Base-by-base conservation (phyloP, 2,888 invertebrate genomes). In the Dorcus hopei region DNA sequence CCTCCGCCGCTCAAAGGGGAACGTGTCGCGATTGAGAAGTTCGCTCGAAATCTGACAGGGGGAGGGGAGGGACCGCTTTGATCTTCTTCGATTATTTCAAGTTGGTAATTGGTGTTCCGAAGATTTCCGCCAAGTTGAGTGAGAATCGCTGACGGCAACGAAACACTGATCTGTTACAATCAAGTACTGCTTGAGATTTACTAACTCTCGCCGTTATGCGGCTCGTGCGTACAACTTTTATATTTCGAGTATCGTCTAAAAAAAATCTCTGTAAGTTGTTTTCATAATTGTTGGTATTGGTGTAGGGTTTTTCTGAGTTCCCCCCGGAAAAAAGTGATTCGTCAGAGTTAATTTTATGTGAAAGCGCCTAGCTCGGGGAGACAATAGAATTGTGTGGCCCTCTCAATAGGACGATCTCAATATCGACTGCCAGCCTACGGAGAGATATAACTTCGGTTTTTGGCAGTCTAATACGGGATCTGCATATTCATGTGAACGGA, bases 381-480 rank as follows among this genome's bases (percentile, higher is more conserved):
- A 16, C 11, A 16, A 16, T 11, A 16, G 42, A 23, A 45, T 19
- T 45, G 19, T 45, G 19, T 23, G 45, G 3, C 19, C 16, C 45
- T 9, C 45, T 45, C 45, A 23, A 16, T n/a, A 7, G 23, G 23
- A 45, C 14, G 16, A 45, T 45, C 45, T 45, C 45, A 45, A 19
- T 45, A 45, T 45, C 45, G 45, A 45, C 45, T 45, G 45, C n/a
- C 45, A 19, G 45, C 45, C 45, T 45, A 45, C 45, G 14, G 43
- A 45, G 45, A 45, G 47, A 47, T 45, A 38, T 19, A 74, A 74
- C 73, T 75, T 76, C 71, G 75, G 77, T 76, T 76, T 77, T 76
- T 76, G 74, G 75, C 75, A 73, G 73, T 53, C 74, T 76, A 77
- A 77, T 74, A 68, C 74, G 68, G 74, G 75, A 76, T 77, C 74